phyloP scores from a whole-genome alignment of 2,113 vertebrate species.

The Octodon degus region DNA sequence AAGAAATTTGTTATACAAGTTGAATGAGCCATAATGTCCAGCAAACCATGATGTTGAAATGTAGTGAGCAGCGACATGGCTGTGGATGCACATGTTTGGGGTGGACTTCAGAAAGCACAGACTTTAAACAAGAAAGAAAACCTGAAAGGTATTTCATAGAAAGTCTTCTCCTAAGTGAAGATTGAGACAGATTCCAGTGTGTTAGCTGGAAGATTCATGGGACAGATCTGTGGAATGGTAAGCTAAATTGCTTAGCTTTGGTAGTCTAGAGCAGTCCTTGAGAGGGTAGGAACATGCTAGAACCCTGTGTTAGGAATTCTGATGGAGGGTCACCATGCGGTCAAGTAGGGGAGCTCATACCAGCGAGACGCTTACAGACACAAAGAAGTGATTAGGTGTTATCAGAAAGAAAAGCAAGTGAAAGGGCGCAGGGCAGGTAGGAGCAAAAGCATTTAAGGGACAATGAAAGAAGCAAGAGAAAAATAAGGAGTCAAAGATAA shows the following conservation, averaged over 20 bases:
- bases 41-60: neutral
- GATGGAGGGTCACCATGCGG: neutral
- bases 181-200: neutral
- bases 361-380: neutral
- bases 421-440: neutral
- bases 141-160: neutral
- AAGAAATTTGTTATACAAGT: neutral
- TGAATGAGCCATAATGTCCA: neutral
- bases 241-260: neutral
- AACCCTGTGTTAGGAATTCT: neutral
- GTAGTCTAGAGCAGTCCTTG: neutral
- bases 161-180: neutral
- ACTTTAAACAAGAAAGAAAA: neutral
- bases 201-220: neutral
- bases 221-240: neutral
- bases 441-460: neutral
- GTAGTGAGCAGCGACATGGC: neutral
- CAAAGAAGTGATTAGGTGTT: neutral
- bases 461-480: neutral
- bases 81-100: neutral
- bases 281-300: neutral
- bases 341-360: neutral
- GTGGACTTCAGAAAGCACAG: neutral
- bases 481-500: neutral
- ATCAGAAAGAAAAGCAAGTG: neutral